Percentiles rank a stretch among this genome's conserved stretches.
phyloP scores from a whole-genome alignment of 2,797 vertebrate species.

The Cheirogaleus major region DNA sequence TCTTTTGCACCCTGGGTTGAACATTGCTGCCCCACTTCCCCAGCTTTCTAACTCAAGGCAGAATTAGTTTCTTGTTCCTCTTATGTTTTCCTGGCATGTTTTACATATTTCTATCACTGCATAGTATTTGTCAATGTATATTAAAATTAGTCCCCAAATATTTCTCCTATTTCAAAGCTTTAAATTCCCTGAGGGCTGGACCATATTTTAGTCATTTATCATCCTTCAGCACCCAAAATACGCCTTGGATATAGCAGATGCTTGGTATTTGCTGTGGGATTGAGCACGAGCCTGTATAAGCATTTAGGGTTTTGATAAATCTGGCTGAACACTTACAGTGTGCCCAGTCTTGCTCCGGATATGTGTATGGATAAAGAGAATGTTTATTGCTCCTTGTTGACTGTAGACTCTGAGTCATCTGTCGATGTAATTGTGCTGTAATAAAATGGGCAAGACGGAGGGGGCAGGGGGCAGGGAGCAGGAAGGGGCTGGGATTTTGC shows the following conservation, averaged over 20 bases:
- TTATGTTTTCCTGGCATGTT: neutral
- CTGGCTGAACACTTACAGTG: neutral
- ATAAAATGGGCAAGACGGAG: neutral
- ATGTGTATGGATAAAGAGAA: neutral
- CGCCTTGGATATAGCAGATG: neutral
- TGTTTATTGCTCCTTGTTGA: neutral
- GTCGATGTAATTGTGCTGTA: neutral
- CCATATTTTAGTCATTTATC: neutral
- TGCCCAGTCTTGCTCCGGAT: neutral
- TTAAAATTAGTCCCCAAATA: slow-evolving; percentile 7
- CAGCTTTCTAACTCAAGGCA: neutral
- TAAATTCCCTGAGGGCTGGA: neutral
- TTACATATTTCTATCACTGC: slow-evolving; percentile 29
- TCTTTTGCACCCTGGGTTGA: neutral
- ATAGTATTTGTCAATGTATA: neutral
- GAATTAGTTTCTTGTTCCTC: neutral
- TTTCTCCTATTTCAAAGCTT: neutral
- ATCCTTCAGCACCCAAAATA: neutral
- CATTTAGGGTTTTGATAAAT: neutral
- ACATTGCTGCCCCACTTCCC: rapidly evolving
- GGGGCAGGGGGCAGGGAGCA: neutral
- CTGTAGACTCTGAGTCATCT: neutral
- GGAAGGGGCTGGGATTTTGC: neutral
- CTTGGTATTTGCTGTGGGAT: neutral
- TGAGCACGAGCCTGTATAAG: neutral